Evolutionary conservation across 2,797 vertebrate species (phyloP).

Genomic region (Epinephelus malabaricus): DNA sequence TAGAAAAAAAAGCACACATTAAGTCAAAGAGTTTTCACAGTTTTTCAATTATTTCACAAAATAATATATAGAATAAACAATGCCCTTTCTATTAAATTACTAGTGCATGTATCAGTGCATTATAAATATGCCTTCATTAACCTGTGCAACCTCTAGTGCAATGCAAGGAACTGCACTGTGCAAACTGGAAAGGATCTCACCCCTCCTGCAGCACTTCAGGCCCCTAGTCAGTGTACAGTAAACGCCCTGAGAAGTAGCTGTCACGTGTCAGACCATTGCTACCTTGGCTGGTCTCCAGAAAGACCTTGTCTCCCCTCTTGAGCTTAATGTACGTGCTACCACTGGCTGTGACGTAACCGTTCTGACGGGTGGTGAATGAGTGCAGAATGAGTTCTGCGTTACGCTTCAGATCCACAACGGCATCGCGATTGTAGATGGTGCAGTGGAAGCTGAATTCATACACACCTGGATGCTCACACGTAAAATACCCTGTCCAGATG

Average conservation of each 20-base stretch:
- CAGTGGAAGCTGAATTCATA: conserved; percentile 79
- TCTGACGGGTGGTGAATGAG: conserved; percentile 66
- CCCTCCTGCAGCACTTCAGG: not conserved
- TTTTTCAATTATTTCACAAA: not conserved
- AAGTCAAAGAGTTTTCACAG: not conserved
- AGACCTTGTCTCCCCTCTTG: conserved; percentile 51
- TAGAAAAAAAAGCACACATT: not conserved
- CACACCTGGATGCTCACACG: conserved; percentile 64
- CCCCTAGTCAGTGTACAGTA: conserved; percentile 67
- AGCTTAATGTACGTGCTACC: conserved; percentile 65
- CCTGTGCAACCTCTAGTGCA: not conserved
- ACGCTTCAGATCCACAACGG: conserved; percentile 52
- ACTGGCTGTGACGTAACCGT: conserved; percentile 34
- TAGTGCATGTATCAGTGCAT: not conserved
- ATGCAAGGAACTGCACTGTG: not conserved
- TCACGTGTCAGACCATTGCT: conserved; percentile 53
- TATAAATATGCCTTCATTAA: not conserved
- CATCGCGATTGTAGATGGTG: conserved; percentile 5
- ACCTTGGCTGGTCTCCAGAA: conserved; percentile 24
- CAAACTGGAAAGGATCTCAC: not conserved
- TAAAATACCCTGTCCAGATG: conserved; percentile 62
- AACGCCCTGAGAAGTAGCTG: conserved; percentile 73
- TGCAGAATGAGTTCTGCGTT: conserved; percentile 54
- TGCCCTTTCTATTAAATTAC: not conserved
- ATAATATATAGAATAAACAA: not conserved